Base-by-base conservation (phyloP, 2,888 invertebrate genomes). In the Eulithis testata region DNA sequence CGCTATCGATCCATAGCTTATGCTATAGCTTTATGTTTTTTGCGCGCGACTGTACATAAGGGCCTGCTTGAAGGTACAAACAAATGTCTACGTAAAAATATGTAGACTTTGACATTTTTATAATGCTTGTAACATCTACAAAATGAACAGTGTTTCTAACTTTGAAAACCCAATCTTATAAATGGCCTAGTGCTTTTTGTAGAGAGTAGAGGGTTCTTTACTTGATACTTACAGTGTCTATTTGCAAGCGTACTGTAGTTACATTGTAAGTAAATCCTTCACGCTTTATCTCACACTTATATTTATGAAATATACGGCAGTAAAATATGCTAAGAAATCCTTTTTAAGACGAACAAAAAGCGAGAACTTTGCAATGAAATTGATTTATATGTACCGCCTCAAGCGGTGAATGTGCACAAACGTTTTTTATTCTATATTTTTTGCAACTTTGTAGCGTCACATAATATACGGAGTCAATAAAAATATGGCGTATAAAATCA, bases 401-500 rank as follows among this genome's bases (percentile, higher is more conserved):
- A 78, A 86, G 80, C 81, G 81, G 84, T 89, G 86, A 49, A 87
- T 84, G 86, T 82, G 76, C 85, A 86, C 81, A 85, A 79, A 80
- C 55, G 49, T 66, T 86, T 86, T 91, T 89, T 89, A 86, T 84
- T 78, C 80, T 79, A 74, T 87, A 85, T 87, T 86, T 86, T 87
- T 83, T 73, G 88, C 91, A 90, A 92, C 92, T 82, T 88, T 91
- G 92, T 73, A 69, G 43, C 60, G 50, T 89, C 77, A 82, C 81
- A 75, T 82, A 67, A 66, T 66, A 51, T 60, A 84, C 72, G 68
- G 69, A 89, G 87, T 90, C 88, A 89, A 89, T 86, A 84, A 90
- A 90, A 89, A 90, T 87, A 91, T 88, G 83, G 87, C 87, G 86
- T 89, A 91, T 86, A 85, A 91, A 91, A 91, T 88, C 82, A 87